Evolutionary conservation across 2,113 vertebrate species (phyloP).

Genomic region (Numenius arquata): DNA sequence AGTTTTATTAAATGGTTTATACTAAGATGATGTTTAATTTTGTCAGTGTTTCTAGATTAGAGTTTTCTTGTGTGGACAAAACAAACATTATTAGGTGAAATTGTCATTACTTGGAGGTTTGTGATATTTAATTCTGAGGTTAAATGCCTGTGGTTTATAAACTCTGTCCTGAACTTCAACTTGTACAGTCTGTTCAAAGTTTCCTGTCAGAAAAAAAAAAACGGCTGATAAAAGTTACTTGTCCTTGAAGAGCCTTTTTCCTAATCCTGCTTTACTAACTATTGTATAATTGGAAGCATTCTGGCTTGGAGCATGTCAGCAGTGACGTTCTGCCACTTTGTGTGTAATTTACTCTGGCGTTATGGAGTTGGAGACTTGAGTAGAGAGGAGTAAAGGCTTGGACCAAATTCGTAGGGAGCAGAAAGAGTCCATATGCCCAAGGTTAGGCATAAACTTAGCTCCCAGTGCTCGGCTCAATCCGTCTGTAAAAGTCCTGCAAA

Average conservation of each 20-base stretch:
- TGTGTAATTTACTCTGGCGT: neutral
- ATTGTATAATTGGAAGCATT: neutral
- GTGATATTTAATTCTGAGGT: neutral
- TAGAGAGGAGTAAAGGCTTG: neutral
- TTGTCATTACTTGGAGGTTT: neutral
- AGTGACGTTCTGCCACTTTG: neutral
- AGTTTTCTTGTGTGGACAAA: neutral
- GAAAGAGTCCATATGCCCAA: neutral
- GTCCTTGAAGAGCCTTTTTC: neutral
- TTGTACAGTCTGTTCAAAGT: neutral
- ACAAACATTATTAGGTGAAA: neutral
- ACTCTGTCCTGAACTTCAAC: neutral
- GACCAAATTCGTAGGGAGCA: neutral
- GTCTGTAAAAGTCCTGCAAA: neutral
- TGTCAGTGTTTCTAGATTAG: neutral
- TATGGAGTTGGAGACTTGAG: neutral
- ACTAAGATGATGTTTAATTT: neutral
- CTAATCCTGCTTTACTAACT: neutral
- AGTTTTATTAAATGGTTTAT: neutral
- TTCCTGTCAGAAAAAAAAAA: neutral
- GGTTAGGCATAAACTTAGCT: neutral
- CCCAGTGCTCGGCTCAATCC: neutral
- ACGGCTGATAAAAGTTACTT: neutral
- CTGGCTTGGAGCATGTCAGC: neutral
- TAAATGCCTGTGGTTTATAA: slow-evolving; percentile 1